Evolutionary conservation across 2,113 vertebrate species (phyloP), one percentile per base, ranked within the genome.

Genomic region (Rhineura floridana): DNA sequence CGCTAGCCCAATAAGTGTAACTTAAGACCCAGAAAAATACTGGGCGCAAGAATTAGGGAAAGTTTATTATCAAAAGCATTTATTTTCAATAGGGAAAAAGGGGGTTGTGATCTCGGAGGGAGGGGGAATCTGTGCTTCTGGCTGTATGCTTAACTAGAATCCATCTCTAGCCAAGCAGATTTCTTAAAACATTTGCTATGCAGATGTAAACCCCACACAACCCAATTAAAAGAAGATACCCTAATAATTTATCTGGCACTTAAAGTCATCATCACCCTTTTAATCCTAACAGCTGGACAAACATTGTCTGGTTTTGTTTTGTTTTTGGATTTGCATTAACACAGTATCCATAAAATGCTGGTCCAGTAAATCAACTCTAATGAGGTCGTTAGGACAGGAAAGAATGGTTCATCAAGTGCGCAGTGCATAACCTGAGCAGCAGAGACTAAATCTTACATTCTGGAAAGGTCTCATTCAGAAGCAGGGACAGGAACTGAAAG

Each of bases 111-210:
- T 30, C 12, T 44, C 33, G 44, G 46, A 6, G 42, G 46, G 19
- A 11, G 30, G 42, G 17, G 28, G 21, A 62, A 63, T 62, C 48
- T 50, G 33, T 9, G 48, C 28, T 50, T 15, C 36, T 4, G 67
- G 72, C 80, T 46, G 39, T 23, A 39, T 50, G 44, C 46, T 65
- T 65, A 65, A 50, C 46, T 65, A 39, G 87, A 83, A 65, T 77
- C 80, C 36, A 50, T 76, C 44, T 65, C 46, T 9, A 33, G 12
- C 70, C 23, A 23, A n/a, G 13, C 44, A 19, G n/a, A 33, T 25
- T 65, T 76, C 44, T 42, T 75, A 75, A 87, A 87, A 87, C 75
- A 82, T 87, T 87, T 75, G 69, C 55, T 83, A 63, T 83, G 80
- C 59, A 67, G n/a, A 77, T 86, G 55, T 48, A 65, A 76, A 65